phyloP scores from a whole-genome alignment of 2,888 invertebrate genomes.

The Rotaria socialis region DNA sequence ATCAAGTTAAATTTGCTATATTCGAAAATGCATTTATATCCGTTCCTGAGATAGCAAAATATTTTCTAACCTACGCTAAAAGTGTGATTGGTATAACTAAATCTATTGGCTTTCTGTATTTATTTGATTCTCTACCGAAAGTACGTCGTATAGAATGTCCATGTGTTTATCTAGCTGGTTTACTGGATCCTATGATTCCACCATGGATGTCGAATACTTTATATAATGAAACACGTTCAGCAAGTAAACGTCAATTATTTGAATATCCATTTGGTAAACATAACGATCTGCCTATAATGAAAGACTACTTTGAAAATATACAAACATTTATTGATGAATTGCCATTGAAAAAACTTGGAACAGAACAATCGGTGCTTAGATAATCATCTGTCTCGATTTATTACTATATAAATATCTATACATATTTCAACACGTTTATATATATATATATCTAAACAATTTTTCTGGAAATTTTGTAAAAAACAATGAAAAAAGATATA shows the following conservation, averaged over 20 bases:
- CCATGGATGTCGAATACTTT: slow-evolving; percentile 19
- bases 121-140: slow-evolving; percentile 27
- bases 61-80: slow-evolving; percentile 64
- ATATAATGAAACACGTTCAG: not conserved
- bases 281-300: slow-evolving; percentile 35
- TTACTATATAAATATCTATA: not conserved
- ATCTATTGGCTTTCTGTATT: slow-evolving; percentile 20
- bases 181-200: slow-evolving; percentile 11
- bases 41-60: slow-evolving; percentile 83
- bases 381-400: not conserved
- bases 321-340: slow-evolving; percentile 20
- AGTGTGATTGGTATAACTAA: not conserved
- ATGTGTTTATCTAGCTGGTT: slow-evolving; percentile 10
- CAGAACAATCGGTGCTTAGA: not conserved
- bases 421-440: no score
- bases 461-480: not conserved
- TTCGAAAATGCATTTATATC: slow-evolving; percentile 92
- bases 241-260: not conserved
- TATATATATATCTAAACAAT: not conserved
- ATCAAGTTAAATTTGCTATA: slow-evolving; percentile 59
- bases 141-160: slow-evolving; percentile 8
- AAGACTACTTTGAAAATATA: slow-evolving; percentile 10
- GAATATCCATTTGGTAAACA: slow-evolving; percentile 22
- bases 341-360: not conserved
- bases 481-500: not conserved